Percentiles rank a stretch among this genome's conserved stretches.
phyloP scores from a whole-genome alignment of 2,888 invertebrate genomes.

The Molanna angustata region DNA sequence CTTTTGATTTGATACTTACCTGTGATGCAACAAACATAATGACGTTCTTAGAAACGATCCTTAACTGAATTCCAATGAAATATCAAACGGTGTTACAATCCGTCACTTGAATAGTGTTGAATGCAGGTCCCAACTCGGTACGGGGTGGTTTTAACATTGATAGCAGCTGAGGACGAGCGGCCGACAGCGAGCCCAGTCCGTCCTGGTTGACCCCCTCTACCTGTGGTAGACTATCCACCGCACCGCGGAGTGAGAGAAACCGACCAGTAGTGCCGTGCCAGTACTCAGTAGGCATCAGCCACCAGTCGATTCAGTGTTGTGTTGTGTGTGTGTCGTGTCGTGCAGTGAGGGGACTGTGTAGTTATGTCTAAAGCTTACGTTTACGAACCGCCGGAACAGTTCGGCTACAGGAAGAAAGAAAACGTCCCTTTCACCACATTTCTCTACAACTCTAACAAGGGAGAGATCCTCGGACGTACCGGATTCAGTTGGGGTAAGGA shows the following conservation, averaged over 20 bases:
- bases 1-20: too few species aligned
- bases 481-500: conserved; percentile 57
- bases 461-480: conserved; percentile 52
- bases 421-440: conserved; percentile 40
- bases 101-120: too few species aligned
- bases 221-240: too few species aligned
- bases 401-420: conserved; percentile 36
- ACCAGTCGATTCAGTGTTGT: neutral
- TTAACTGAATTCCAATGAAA: too few species aligned
- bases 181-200: conserved; percentile 2
- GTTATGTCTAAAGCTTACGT: conserved; percentile 20
- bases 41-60: too few species aligned
- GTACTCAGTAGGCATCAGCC: neutral
- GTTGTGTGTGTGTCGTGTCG: conserved; percentile 20
- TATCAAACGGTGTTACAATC: too few species aligned
- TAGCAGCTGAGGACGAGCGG: too few species aligned
- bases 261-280: too few species aligned
- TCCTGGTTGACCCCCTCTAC: conserved; percentile 12
- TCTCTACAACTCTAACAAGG: conserved; percentile 50
- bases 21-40: too few species aligned
- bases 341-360: conserved; percentile 15
- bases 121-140: too few species aligned
- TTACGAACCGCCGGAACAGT: conserved; percentile 28
- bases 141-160: too few species aligned
- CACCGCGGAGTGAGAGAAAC: too few species aligned